These are phyloP conservation scores for Smutsia temminckii DNA, from an alignment of 2,797 vertebrate genomes.

Conservation along the genomic window DNA sequence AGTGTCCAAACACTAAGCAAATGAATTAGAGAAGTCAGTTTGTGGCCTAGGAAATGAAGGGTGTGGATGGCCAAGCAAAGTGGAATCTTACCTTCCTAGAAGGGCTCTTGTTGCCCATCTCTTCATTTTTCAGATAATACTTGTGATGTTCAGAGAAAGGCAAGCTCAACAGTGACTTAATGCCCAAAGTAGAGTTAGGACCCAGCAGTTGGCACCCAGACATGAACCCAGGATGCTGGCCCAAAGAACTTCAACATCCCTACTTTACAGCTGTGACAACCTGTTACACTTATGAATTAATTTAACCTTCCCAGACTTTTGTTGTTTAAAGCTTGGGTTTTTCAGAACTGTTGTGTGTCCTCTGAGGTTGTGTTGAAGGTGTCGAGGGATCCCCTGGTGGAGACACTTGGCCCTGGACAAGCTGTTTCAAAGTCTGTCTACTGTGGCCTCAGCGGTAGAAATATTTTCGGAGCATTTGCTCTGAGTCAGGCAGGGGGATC, in stretches of 20 bases:
- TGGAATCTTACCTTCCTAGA: neutral
- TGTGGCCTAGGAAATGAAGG: neutral
- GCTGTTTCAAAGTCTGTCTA: neutral
- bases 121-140: neutral
- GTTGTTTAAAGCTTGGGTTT: neutral
- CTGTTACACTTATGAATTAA: neutral
- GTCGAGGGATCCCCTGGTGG: neutral
- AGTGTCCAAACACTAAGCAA: neutral
- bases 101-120: neutral
- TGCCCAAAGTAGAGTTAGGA: neutral
- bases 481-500: neutral
- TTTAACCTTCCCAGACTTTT: neutral
- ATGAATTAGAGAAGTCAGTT: neutral
- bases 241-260: neutral
- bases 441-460: neutral
- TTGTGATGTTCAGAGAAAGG: neutral
- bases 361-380: neutral
- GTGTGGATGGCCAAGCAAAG: neutral
- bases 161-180: neutral
- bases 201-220: fast-evolving
- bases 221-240: fast-evolving
- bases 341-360: neutral
- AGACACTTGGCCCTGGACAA: neutral
- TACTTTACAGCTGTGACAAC: neutral
- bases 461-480: neutral